Percentiles rank a stretch among this genome's conserved stretches.
Evolutionary conservation across 92 coral and sea anemone species (phyloP).

Genomic region (Chrysogorgia sp.): DNA sequence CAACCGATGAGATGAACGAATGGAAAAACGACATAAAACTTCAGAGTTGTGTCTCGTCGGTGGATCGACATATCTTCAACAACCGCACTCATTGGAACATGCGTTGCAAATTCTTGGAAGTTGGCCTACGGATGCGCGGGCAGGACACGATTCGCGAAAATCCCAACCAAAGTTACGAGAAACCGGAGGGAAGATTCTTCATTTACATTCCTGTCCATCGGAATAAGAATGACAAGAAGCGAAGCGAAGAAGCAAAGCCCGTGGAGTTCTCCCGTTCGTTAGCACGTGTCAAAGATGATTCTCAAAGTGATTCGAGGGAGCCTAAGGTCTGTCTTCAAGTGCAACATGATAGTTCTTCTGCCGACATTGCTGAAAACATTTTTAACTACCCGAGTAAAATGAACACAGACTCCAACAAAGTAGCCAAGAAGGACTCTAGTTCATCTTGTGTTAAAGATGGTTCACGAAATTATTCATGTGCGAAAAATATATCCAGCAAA

Average conservation of each 20-base stretch:
- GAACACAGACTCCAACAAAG: too few species aligned
- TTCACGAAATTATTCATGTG: too few species aligned
- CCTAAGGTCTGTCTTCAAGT: too few species aligned
- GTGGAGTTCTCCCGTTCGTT: too few species aligned
- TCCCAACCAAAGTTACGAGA: slow-evolving; percentile 8
- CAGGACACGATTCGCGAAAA: slow-evolving; percentile 35
- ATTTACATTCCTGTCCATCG: slow-evolving; percentile 7
- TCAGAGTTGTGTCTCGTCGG: background rate
- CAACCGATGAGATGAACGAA: background rate
- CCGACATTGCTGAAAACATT: too few species aligned
- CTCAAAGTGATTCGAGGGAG: too few species aligned
- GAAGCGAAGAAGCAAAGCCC: background rate
- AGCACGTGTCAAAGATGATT: background rate
- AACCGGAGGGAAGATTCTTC: background rate
- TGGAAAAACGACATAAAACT: slow-evolving; percentile 16
- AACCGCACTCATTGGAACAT: slow-evolving; percentile 32
- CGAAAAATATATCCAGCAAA: too few species aligned
- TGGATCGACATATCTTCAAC: background rate
- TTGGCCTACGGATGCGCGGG: slow-evolving; percentile 2
- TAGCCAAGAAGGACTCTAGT: too few species aligned
- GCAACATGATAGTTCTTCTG: background rate
- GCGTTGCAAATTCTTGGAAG: slow-evolving; percentile 37
- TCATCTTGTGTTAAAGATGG: too few species aligned
- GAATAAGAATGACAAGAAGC: background rate
- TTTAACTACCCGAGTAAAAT: too few species aligned